phyloP scores from a whole-genome alignment of 2,888 invertebrate species.

The Ornithoptera alexandrae region DNA sequence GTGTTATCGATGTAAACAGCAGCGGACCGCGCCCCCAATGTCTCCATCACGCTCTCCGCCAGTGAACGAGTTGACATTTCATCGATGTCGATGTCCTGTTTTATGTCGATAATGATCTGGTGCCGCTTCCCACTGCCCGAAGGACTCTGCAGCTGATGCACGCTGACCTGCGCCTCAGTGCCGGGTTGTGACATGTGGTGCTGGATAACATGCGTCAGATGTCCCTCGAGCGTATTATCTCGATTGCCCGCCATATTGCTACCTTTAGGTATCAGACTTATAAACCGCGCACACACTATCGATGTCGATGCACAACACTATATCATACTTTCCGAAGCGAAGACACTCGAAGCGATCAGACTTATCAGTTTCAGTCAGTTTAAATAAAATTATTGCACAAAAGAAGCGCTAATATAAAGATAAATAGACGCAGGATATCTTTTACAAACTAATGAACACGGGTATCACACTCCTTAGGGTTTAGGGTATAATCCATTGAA shows the following conservation, averaged over 20 bases:
- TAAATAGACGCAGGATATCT: slow-evolving; percentile 40
- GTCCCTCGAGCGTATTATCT: slow-evolving; percentile 58
- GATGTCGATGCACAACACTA: slow-evolving; percentile 36
- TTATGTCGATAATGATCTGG: slow-evolving; percentile 76
- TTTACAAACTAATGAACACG: slow-evolving; percentile 69
- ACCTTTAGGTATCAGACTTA: slow-evolving; percentile 27
- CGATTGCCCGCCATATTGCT: slow-evolving; percentile 65
- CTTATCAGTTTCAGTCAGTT: slow-evolving; percentile 61
- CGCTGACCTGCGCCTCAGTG: slow-evolving; percentile 71
- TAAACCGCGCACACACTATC: slow-evolving; percentile 39
- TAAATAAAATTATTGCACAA: slow-evolving; percentile 48
- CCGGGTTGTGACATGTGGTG: slow-evolving; percentile 67
- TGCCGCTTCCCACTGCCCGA: slow-evolving; percentile 69
- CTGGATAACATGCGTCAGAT: slow-evolving; percentile 69
- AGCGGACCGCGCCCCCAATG: slow-evolving; percentile 70
- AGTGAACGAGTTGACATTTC: slow-evolving; percentile 70
- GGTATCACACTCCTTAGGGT: slow-evolving; percentile 55
- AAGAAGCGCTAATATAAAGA: slow-evolving; percentile 42
- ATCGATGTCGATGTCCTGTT: slow-evolving; percentile 75
- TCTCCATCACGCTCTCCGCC: slow-evolving; percentile 77
- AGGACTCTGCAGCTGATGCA: slow-evolving; percentile 68
- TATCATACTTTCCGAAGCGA: slow-evolving; percentile 31
- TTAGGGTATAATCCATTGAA: slow-evolving; percentile 44
- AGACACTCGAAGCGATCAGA: slow-evolving; percentile 49
- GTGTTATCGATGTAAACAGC: slow-evolving; percentile 74